A percentile compares a stretch with the other conserved stretches of the same genome.
Evolutionary conservation across 2,113 vertebrate species (phyloP).

Genomic region (Pteropus alecto): DNA sequence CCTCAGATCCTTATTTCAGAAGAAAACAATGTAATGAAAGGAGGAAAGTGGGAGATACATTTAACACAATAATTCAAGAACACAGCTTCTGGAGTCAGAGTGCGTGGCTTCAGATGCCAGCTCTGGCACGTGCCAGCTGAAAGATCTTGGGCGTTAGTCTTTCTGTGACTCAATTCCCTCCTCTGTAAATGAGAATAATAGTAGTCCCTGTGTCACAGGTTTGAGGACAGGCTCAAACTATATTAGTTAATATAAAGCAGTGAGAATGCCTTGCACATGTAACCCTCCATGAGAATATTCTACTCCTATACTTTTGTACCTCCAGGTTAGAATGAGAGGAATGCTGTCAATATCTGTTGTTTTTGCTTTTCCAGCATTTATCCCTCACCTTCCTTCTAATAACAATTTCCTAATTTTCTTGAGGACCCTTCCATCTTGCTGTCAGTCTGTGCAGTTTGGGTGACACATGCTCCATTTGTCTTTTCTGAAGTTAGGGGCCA

Average conservation of each 20-base stretch:
- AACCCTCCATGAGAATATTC: neutral
- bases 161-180: neutral
- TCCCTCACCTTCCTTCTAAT: neutral
- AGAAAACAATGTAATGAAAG: neutral
- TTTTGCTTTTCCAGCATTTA: neutral
- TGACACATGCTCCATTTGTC: neutral
- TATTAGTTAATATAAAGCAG: neutral
- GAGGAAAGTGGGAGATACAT: neutral
- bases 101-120: neutral
- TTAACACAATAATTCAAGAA: neutral
- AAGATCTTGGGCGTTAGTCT: neutral
- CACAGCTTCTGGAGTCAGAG: neutral
- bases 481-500: neutral
- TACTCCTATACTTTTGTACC: neutral
- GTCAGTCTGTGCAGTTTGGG: neutral
- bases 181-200: neutral
- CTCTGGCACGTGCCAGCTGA: neutral
- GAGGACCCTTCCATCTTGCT: neutral
- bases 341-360: neutral
- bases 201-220: neutral
- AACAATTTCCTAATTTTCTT: neutral
- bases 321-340: neutral
- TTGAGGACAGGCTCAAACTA: neutral
- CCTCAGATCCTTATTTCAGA: neutral
- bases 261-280: neutral